Conservation (phyloP, 2,797 vertebrate species). For the Brachymystax lenok region DNA sequence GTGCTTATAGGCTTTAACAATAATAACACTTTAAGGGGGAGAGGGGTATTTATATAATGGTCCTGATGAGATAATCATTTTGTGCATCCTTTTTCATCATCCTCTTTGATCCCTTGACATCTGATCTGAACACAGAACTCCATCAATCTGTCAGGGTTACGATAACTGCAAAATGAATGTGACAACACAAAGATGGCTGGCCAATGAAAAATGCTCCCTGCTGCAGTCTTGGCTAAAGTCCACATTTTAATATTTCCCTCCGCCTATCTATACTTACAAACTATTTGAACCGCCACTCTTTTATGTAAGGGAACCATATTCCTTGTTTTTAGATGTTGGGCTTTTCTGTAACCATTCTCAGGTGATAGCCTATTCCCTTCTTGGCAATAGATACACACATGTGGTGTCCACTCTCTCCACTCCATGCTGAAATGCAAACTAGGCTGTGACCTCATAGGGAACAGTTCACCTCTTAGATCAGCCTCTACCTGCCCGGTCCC, state of each 20-base stretch:
- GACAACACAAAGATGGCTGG: conserved; percentile 54
- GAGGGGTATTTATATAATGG: conserved; percentile 15
- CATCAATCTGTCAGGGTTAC: conserved; percentile 35
- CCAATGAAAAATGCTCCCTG: conserved; percentile 34
- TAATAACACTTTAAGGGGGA: conserved; percentile 13
- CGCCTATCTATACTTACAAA: conserved; percentile 53
- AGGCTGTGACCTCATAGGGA: conserved; percentile 43
- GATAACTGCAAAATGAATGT: conserved; percentile 37
- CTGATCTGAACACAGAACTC: conserved; percentile 32
- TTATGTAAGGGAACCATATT: conserved; percentile 40
- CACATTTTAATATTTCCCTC: conserved; percentile 37
- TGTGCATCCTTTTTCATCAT: conserved; percentile 35
- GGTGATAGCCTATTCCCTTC: conserved; percentile 53
- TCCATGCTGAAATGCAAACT: conserved; percentile 36
- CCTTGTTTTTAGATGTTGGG: conserved; percentile 51
- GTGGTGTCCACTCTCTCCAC: conserved; percentile 43
- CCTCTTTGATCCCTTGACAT: conserved; percentile 52
- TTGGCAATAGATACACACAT: conserved; percentile 52
- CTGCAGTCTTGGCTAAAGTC: conserved; percentile 40
- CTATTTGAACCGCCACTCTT: conserved; percentile 48
- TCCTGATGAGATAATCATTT: conserved; percentile 36
- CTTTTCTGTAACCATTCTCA: conserved; percentile 60
- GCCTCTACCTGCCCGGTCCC: background rate
- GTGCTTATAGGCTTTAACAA: background rate
- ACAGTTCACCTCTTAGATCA: conserved; percentile 34